Evolutionary conservation across 2,113 vertebrate species (phyloP).

Genomic region (Clarias magur): DNA sequence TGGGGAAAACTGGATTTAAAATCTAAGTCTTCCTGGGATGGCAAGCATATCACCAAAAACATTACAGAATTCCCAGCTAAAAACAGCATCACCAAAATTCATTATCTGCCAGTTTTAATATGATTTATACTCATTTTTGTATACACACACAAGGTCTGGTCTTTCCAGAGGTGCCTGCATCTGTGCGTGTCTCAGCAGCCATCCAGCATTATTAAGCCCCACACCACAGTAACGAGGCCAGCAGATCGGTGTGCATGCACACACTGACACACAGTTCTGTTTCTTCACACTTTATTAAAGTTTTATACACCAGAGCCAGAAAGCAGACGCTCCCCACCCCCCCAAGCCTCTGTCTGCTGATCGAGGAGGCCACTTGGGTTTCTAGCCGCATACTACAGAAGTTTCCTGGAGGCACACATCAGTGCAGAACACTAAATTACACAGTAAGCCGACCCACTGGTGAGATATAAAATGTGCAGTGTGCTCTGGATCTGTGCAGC

Average conservation of each 20-base stretch:
- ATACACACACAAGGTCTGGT: slow-evolving; percentile 19
- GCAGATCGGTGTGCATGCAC: slow-evolving; percentile 32
- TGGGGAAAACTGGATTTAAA: not conserved
- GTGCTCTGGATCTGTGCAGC: not conserved
- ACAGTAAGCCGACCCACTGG: not conserved
- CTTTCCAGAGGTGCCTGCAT: slow-evolving; percentile 17
- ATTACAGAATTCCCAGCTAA: not conserved
- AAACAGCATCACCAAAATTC: not conserved
- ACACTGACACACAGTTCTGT: slow-evolving; percentile 39
- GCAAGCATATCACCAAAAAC: not conserved
- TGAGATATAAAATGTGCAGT: not conserved
- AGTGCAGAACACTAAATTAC: slow-evolving; percentile 10
- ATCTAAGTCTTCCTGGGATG: not conserved
- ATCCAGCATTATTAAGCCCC: slow-evolving; percentile 41
- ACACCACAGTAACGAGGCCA: slow-evolving; percentile 26
- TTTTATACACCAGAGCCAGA: slow-evolving; percentile 42
- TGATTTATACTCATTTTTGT: not conserved
- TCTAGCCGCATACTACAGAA: not conserved
- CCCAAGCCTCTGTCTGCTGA: not conserved
- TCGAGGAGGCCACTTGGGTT: slow-evolving; percentile 1
- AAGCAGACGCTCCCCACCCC: not conserved
- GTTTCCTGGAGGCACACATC: not conserved
- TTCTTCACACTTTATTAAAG: slow-evolving; percentile 48
- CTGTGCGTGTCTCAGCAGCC: slow-evolving; percentile 34
- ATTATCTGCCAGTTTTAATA: not conserved